A percentile compares a stretch with the other conserved stretches of the same genome.
phyloP scores from a whole-genome alignment of 2,888 invertebrate genomes.

The Chalcis sispes region DNA sequence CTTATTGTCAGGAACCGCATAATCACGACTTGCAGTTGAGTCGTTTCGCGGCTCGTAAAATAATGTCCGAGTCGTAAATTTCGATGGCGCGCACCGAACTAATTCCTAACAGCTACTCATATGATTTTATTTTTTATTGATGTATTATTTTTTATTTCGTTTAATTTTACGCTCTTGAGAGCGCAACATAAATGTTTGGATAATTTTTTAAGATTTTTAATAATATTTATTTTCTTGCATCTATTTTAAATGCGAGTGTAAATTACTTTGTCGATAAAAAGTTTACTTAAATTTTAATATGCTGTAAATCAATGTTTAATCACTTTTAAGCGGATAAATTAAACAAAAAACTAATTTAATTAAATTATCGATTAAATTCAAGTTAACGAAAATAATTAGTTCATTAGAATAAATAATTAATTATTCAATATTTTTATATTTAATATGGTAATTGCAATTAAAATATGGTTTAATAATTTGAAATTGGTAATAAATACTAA shows the following conservation, averaged over 20 bases:
- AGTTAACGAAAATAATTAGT: too few species aligned
- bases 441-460: too few species aligned
- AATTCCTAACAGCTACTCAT: conserved; percentile 1
- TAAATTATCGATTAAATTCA: too few species aligned
- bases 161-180: conserved; percentile 32
- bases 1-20: too few species aligned
- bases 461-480: too few species aligned
- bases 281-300: background rate
- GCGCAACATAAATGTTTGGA: conserved; percentile 40
- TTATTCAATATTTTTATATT: too few species aligned
- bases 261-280: background rate
- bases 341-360: too few species aligned
- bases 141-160: background rate
- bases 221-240: conserved; percentile 20
- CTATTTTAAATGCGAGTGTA: background rate
- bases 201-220: conserved; percentile 14
- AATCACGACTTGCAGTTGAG: background rate
- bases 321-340: too few species aligned
- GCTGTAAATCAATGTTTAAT: conserved; percentile 21
- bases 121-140: background rate
- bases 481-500: too few species aligned
- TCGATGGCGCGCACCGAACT: background rate
- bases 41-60: conserved; percentile 22
- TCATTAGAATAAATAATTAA: too few species aligned
- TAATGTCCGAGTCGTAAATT: conserved; percentile 4